A percentile compares a stretch with the other conserved stretches of the same genome.
Conservation (phyloP, 2,113 vertebrate genomes). For the Pterocles orientalis region DNA sequence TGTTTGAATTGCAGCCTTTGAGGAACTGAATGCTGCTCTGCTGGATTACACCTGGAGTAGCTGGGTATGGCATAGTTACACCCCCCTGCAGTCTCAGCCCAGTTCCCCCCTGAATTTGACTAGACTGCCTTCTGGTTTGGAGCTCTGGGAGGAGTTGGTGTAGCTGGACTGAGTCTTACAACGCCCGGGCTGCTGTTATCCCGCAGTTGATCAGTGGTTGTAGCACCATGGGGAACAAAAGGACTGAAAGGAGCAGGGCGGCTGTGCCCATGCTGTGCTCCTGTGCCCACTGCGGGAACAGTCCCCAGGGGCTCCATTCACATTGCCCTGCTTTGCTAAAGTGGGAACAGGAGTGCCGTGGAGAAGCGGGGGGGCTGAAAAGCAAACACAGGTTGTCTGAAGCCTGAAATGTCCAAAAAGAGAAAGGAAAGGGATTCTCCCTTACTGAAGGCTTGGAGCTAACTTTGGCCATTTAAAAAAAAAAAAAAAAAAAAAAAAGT, state of each 20-base stretch:
- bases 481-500: background rate
- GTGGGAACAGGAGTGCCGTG: fast-evolving
- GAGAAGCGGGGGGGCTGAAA: background rate
- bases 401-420: background rate
- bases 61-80: fast-evolving
- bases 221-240: background rate
- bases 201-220: background rate
- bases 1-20: fast-evolving
- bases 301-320: background rate
- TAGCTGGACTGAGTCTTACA: background rate
- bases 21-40: fast-evolving
- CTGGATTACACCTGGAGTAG: background rate
- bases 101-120: background rate
- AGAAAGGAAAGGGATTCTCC: background rate
- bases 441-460: background rate
- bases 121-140: background rate
- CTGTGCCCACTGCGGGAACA: too few relatives aligned
- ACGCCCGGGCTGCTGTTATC: background rate
- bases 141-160: background rate
- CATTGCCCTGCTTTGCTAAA: background rate
- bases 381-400: background rate
- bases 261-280: background rate
- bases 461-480: background rate
- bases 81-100: fast-evolving
- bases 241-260: background rate